Base-by-base conservation (phyloP, 2,888 invertebrate species). In the Drosophila colorata region DNA sequence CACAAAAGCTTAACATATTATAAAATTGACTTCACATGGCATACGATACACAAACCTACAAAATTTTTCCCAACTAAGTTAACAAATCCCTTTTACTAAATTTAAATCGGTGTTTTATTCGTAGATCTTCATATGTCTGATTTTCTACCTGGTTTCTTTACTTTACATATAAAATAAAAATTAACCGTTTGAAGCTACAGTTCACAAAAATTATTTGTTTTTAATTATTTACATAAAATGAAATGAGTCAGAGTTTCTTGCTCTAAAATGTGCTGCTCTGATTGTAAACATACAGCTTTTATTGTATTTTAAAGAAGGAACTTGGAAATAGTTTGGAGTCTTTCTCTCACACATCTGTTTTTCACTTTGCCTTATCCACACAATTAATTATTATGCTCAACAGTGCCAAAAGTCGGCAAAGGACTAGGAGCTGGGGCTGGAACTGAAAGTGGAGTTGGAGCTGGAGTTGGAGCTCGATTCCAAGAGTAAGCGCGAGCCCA, bases 301-400 rank as follows among this genome's bases (percentile, higher is more conserved):
- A 20, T 14, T 16, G 11, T 57, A 25, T 37, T 14, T 16, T 35
- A 28, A 18, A 16, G 28, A 23, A 67, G 46, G 5, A 31, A 38
- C 23, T 40, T 28, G 20, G 35, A 66, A 23, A 41, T 55, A 47
- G 49, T 46, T 44, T 40, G 35, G 44, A 31, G 40, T 46, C 48
- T 35, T 59, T 53, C 35, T 44, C 41, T 9, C 38, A 48, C 28
- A 47, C 40, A 40, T 60, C 47, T 71, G 53, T 60, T 60, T 28
- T 40, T 63, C 65, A 38, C 60, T 35, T 56, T 47, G 61, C 56
- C 63, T 52, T 71, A 83, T 78, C 73, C 80, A 68, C 69, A 74
- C 82, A 90, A 90, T 88, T 90, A 90, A 90, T 90, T 90, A 87
- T 83, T 69, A 49, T 69, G 74, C 61, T 66, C 40, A 35, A 35